Evolutionary conservation across 2,888 invertebrate species (phyloP).

Genomic region (Tetranychus piercei): DNA sequence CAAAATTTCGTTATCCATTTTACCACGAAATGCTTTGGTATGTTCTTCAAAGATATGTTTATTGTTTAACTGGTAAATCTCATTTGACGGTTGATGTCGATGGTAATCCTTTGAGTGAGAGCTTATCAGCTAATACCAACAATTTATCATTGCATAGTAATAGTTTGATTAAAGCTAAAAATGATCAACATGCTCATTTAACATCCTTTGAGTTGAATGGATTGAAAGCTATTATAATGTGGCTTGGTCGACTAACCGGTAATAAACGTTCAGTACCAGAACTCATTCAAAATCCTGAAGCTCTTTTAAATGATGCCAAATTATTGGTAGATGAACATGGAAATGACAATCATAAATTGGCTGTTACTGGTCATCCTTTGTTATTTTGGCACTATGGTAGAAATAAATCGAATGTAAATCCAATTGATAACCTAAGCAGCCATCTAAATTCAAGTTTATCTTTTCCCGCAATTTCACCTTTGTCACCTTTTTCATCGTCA

Average conservation of each 20-base stretch:
- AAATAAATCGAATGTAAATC: neutral
- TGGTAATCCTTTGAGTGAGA: conserved; percentile 17
- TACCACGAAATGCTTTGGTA: conserved; percentile 98
- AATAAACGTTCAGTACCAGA: conserved; percentile 81
- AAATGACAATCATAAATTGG: conserved; percentile 60
- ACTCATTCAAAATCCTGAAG: conserved; percentile 67
- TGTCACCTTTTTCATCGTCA: too few relatives aligned
- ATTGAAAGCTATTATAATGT: conserved; percentile 60
- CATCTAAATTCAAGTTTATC: neutral
- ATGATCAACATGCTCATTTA: conserved; percentile 29
- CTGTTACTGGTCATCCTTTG: conserved; percentile 63
- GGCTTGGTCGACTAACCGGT: conserved; percentile 67
- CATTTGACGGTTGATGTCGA: conserved; percentile 41
- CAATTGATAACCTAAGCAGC: neutral
- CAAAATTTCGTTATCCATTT: conserved; percentile 93
- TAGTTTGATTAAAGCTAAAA: neutral
- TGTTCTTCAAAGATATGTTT: conserved; percentile 76
- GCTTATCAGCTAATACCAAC: too few relatives aligned
- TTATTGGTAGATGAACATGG: conserved; percentile 67
- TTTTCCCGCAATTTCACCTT: neutral
- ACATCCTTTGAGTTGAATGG: conserved; percentile 39
- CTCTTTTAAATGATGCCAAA: conserved; percentile 62
- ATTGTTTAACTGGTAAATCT: conserved; percentile 60
- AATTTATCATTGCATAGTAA: neutral
- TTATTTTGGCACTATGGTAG: conserved; percentile 36